Base-by-base conservation (phyloP, 2,113 vertebrate species). In the Spea bombifrons region DNA sequence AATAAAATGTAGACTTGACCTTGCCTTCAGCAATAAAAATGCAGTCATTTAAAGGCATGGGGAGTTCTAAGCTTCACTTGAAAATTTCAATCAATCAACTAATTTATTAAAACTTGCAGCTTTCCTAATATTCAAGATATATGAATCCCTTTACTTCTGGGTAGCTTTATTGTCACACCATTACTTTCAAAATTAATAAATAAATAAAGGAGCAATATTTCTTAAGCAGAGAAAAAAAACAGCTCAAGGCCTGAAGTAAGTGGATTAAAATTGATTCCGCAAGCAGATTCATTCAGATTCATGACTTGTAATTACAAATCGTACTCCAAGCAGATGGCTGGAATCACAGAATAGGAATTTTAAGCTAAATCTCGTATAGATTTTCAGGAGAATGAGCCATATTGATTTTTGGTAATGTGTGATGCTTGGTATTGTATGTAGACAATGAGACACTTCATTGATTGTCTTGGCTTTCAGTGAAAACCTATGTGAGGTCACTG, bases 211-310 rank as follows among this genome's bases (percentile, higher is more conserved):
- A 61, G 43, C 64, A 74, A 80, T 80, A 30, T 80, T 74, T 50
- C 9, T 74, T 74, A 30, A 13, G n/a, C 43, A 16, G 63, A 57
- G 46, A 16, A 64, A 63, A 30, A 76, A 44, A 74, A 16, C 13
- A 73, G 45, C 4, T 64, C 71, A 74, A 80, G 68, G 49, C 68
- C 78, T 50, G 1, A 44, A 67, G 78, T 80, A 80, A 80, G 78
- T 80, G 78, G 78, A 80, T 80, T 80, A 80, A 79, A 74, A 80
- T 80, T 68, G 78, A 80, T 74, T 80, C 65, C 1, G 12, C 61
- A 53, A 74, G n/a, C 71, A 74, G 78, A 74, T 80, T 74, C 53
- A 68, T 73, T 80, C 47, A 71, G 17, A 74, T 80, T 74, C 64
- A 9, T 48, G 7, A 71, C 8, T 71, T 68, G 70, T 68, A 68